Conservation (phyloP, 1,140 invertebrate genomes). For the Lordiphosa collinella region DNA sequence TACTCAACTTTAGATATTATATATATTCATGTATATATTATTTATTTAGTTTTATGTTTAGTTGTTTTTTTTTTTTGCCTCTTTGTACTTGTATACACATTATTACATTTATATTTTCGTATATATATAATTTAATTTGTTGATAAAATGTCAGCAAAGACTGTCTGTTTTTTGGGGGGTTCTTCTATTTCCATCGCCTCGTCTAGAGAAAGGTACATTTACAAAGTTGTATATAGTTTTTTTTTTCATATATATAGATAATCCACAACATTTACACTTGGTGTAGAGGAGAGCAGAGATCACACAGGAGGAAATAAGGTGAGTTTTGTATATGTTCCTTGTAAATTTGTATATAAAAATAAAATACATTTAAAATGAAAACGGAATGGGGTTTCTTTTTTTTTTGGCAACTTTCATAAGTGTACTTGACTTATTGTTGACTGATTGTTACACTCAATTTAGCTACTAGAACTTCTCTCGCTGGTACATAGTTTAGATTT, state of each 20-base stretch:
- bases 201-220: constrained; percentile 36
- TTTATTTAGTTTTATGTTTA: constrained; percentile 17
- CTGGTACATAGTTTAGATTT: constrained; percentile 25
- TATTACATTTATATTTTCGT: constrained; percentile 14
- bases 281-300: constrained; percentile 49
- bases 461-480: constrained; percentile 3
- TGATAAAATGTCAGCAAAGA: no score
- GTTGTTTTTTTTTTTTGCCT: not conserved
- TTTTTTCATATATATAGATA: constrained; percentile 33
- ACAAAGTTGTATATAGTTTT: constrained; percentile 24
- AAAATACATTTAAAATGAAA: constrained; percentile 21
- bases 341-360: constrained; percentile 25
- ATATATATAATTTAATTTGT: constrained; percentile 10
- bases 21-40: constrained; percentile 11
- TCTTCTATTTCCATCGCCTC: not conserved
- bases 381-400: constrained; percentile 9
- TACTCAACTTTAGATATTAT: no score
- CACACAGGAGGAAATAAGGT: constrained; percentile 27
- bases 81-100: constrained; percentile 46
- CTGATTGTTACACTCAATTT: constrained; percentile 38
- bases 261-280: constrained; percentile 52
- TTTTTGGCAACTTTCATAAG: constrained; percentile 6
- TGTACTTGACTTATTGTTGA: constrained; percentile 33
- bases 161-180: no score
- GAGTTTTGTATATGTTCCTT: constrained; percentile 7